Conservation (phyloP, 2,888 invertebrate species). For the Scaeva pyrastri region DNA sequence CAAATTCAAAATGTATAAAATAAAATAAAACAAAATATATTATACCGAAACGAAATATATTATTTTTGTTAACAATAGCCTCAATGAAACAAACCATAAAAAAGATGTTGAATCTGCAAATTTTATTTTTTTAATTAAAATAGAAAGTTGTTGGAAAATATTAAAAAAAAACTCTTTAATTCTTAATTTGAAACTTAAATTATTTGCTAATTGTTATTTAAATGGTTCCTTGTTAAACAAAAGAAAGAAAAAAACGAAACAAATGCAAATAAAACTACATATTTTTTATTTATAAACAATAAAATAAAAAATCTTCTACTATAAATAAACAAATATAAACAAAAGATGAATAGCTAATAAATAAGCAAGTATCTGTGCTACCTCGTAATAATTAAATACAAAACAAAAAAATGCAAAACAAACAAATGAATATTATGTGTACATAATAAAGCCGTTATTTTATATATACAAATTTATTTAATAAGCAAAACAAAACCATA, state of each 20-base stretch:
- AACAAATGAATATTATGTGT: slow-evolving; percentile 71
- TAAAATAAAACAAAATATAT: slow-evolving; percentile 69
- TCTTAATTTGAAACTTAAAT: slow-evolving; percentile 30
- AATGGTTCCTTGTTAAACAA: slow-evolving; percentile 64
- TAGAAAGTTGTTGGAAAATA: slow-evolving; percentile 64
- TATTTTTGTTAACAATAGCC: slow-evolving; percentile 78
- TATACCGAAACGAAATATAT: slow-evolving; percentile 76
- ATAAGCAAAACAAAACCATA: slow-evolving; percentile 72
- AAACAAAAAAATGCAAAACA: slow-evolving; percentile 69
- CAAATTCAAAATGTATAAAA: slow-evolving; percentile 76
- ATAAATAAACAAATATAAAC: slow-evolving; percentile 32
- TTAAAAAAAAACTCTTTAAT: slow-evolving; percentile 13
- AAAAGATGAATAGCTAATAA: slow-evolving; percentile 68
- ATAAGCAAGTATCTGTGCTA: slow-evolving; percentile 76
- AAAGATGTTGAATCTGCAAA: slow-evolving; percentile 63
- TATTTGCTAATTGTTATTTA: slow-evolving; percentile 67
- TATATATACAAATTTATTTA: slow-evolving; percentile 76
- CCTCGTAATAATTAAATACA: slow-evolving; percentile 76
- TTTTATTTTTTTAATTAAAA: slow-evolving; percentile 53
- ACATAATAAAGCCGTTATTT: slow-evolving; percentile 75
- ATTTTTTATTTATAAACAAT: slow-evolving; percentile 52
- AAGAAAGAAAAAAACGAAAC: slow-evolving; percentile 18
- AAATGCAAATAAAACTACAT: slow-evolving; percentile 31
- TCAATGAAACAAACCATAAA: slow-evolving; percentile 77
- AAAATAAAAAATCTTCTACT: slow-evolving; percentile 50